Base-by-base conservation (phyloP, 2,797 vertebrate species). In the Silurus aristotelis region DNA sequence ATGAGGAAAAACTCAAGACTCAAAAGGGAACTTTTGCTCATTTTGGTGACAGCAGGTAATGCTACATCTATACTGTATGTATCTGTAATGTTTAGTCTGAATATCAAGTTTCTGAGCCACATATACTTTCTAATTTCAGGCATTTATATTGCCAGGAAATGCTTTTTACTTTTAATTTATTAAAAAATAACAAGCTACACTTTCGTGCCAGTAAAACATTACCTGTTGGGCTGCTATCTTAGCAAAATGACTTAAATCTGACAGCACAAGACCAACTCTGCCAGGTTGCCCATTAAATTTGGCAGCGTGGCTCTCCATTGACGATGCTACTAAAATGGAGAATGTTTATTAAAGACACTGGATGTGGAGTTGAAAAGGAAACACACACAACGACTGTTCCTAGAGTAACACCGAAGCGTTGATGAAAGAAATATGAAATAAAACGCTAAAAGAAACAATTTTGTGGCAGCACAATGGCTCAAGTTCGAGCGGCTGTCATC, bases 241-340 rank as follows among this genome's bases (percentile, higher is more conserved):
- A 84, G 85, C 79, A 38, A 76, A 68, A 83, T 43, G 13, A 73
- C 87, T 67, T 60, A 20, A 75, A 83, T 25, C 75, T 70, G 70
- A 75, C 67, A 86, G 80, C 48, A 73, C 73, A 76, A 71, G n/a
- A 81, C 38, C 31, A 48, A 15, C 56, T 43, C 19, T 86, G 83
- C 87, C 85, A 88, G 76, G 79, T 82, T 87, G 56, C 61, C 71
- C 79, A 86, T 88, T 88, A 89, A 79, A 87, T 83, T 87, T 85
- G 81, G 85, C 75, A 77, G 75, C 19, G 19, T 38, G 12, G 17
- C 17, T 38, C 25, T 3, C 48, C 55, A 43, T 68, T 9, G 12
- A 60, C 80, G 83, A 73, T 31, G 15, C 80, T 56, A 73, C 56
- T 46, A 86, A 85, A 88, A 84, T 91, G 89, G 83, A 90, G 31